A percentile compares a stretch with the other conserved stretches of the same genome.
phyloP scores from a whole-genome alignment of 2,113 vertebrate genomes.

The Cricetomys ansorgei region DNA sequence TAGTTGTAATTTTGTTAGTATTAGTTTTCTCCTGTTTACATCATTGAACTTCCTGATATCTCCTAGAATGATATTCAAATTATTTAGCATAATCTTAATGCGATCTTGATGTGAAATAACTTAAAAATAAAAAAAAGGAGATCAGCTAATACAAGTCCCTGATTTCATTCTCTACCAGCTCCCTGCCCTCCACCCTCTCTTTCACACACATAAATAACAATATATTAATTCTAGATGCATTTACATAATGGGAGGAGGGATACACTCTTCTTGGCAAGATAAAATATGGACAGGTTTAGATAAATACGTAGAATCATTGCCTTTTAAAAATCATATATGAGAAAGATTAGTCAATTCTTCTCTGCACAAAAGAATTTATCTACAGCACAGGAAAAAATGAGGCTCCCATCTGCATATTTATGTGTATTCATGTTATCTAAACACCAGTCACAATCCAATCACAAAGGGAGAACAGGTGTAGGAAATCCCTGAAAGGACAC shows the following conservation, averaged over 20 bases:
- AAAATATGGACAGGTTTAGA: neutral
- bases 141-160: neutral
- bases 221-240: neutral
- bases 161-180: too few species aligned
- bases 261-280: neutral
- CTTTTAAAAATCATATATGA: neutral
- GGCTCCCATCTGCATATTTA: neutral
- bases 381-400: neutral
- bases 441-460: neutral
- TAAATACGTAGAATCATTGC: neutral
- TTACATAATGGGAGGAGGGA: neutral
- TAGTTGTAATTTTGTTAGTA: neutral
- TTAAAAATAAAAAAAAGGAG: neutral
- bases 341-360: neutral
- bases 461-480: constrained; percentile 13
- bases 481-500: neutral
- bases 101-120: neutral
- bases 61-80: neutral
- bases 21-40: neutral
- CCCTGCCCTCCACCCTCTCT: too few species aligned
- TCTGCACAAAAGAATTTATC: constrained; percentile 6
- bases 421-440: neutral
- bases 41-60: neutral
- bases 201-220: neutral
- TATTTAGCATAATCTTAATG: neutral